Evolutionary conservation across 2,113 vertebrate genomes (phyloP).

Genomic region (Sebastes fasciatus): DNA sequence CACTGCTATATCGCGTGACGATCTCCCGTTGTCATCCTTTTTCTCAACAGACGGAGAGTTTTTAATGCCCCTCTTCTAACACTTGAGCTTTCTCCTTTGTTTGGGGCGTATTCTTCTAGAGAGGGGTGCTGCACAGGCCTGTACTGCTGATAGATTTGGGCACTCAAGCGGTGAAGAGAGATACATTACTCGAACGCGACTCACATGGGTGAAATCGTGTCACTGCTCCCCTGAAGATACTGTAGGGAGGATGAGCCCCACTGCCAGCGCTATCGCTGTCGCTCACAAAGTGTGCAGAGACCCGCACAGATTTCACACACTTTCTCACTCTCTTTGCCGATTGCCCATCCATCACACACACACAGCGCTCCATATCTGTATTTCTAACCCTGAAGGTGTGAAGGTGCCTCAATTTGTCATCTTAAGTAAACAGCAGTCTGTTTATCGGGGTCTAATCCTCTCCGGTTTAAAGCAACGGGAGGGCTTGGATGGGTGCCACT

Average conservation of each 20-base stretch:
- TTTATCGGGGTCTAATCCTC: conserved; percentile 68
- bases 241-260: conserved; percentile 34
- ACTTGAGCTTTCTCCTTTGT: conserved; percentile 47
- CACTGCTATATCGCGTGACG: neutral
- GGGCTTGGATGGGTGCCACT: conserved; percentile 41
- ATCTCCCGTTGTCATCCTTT: conserved; percentile 11
- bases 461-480: conserved; percentile 33
- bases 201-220: conserved; percentile 61
- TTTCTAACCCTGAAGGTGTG: conserved; percentile 67
- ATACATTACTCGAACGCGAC: conserved; percentile 50
- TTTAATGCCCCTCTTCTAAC: conserved; percentile 19
- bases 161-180: conserved; percentile 51
- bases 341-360: conserved; percentile 64
- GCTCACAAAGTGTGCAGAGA: conserved; percentile 26
- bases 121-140: conserved; percentile 21
- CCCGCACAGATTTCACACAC: conserved; percentile 36
- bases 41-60: conserved; percentile 23
- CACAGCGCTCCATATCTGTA: conserved; percentile 63
- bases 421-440: conserved; percentile 72
- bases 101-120: conserved; percentile 23
- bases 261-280: conserved; percentile 22
- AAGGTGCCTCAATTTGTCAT: conserved; percentile 73
- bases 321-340: conserved; percentile 42
- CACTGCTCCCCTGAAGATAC: conserved; percentile 39
- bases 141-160: conserved; percentile 47